Evolutionary conservation across 2,113 vertebrate species (phyloP), one percentile per base, ranked within the genome.

Genomic region (Chlamydotis undulata): DNA sequence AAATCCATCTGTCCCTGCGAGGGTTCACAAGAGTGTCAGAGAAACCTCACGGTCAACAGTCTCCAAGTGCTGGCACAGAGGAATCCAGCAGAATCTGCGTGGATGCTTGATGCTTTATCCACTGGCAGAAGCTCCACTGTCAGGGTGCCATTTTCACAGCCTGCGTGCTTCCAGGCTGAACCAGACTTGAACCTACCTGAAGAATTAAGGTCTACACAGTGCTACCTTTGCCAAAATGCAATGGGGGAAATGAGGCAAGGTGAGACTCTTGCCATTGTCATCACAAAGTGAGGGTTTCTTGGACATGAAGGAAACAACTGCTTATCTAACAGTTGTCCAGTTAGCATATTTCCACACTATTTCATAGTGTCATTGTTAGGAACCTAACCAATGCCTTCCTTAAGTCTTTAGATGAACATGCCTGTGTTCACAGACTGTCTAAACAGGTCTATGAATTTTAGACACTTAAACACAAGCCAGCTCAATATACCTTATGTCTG

Each of bases 11-110:
- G 93, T 92, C 87, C 90, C 75, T 80, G 74, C 7, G 67, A 92
- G 85, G 87, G 94, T 93, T 96, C 96, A 92, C 75, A 70, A 59
- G 71, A 69, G 85, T 88, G 87, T 96, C 95, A 94, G 75, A 92
- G 92, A 90, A 96, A 96, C 94, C 91, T 95, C 96, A 89, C 4
- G 28, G 92, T 85, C 87, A 95, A 93, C 67, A 80, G 87, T 88
- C 78, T 91, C 78, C 26, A 80, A 86, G 92, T 59, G 52, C 82
- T 93, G 88, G 90, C 82, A 88, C 55, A 80, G 47, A 89, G 73
- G 87, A 89, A 84, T 94, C 80, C 83, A 82, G 79, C 71, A 95
- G 87, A 61, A 80, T 52, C 87, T 73, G 69, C 45, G 14, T 1
- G 18, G 89, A 75, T 75, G 57, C 61, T 39, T 49, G 45, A 24